Base-by-base conservation (phyloP, 2,113 vertebrate species). In the Petrocephalus microphthalmus region DNA sequence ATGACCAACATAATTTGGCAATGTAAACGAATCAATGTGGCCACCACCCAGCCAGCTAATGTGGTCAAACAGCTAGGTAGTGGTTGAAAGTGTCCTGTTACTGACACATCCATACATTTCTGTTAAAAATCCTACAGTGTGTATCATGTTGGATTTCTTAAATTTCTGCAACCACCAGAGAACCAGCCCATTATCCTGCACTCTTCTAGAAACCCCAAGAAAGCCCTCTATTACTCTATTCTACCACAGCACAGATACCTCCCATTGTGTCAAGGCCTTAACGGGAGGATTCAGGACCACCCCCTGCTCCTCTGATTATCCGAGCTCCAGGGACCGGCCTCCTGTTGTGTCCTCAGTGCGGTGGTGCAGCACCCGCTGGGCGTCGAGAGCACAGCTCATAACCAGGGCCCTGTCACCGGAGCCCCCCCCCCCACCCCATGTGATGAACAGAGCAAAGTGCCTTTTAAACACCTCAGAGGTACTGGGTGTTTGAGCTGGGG, bases 181-280 rank as follows among this genome's bases (percentile, higher is more conserved):
- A 54, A 13, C 53, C 11, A 5, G 7, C 53, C 86, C 57, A 71
- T 42, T 57, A 71, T 51, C 19, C 86, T 71, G 42, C n/a, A 45
- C 7, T 87, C 57, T 54, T 52, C 87, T 17, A 71, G 57, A 51
- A 37, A 56, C 45, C 45, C 82, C n/a, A 71, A 22, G 82, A 71
- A 54, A 56, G 5, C 37, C 42, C 49, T 22, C 25, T n/a, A 33
- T 71, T 88, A 33, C 71, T 64, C 82, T 88, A 42, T 81, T 67
- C 45, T 13, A 49, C 82, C 25, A 56, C 22, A 19, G 3, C 11
- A n/a, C 81, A 53, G 88, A 71, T 71, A 71, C 60, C 33, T 71
- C 64, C 82, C 85, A 82, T 56, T 84, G 87, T 56, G 78, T 57
- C 88, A 88, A 52, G 11, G 11, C 53, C 7, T 57, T 64, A 33